Evolutionary conservation across 92 coral and sea anemone genomes (phyloP).

Genomic region (Palythoa heliodiscus): DNA sequence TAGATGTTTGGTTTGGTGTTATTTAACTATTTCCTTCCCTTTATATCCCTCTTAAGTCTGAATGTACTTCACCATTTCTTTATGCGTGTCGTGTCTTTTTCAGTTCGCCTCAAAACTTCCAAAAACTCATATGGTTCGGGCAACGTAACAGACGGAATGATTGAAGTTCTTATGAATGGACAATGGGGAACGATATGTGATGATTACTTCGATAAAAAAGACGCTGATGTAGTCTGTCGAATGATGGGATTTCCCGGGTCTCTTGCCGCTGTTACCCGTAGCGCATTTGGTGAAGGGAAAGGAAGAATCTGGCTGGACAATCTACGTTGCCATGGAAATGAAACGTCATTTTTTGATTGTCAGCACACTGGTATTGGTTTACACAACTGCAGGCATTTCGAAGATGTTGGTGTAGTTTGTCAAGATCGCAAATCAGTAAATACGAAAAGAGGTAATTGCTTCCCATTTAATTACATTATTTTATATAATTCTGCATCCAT

Average conservation of each 20-base stretch:
- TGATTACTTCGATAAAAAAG: conserved; percentile 13
- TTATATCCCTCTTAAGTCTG: too few relatives aligned
- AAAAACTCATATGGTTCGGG: background rate
- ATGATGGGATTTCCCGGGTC: conserved; percentile 16
- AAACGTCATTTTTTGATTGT: conserved; percentile 8
- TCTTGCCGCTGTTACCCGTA: background rate
- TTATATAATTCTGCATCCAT: too few relatives aligned
- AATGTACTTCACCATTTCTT: too few relatives aligned
- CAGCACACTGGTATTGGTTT: background rate
- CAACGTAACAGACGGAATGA: conserved; percentile 12
- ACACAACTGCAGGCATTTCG: background rate
- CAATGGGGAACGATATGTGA: conserved; percentile 32
- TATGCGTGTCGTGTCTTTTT: background rate
- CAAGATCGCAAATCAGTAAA: background rate
- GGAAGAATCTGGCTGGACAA: conserved; percentile 11
- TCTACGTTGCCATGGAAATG: conserved; percentile 17
- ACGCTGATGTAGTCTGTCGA: conserved; percentile 14
- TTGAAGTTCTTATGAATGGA: conserved; percentile 22
- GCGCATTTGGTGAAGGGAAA: conserved; percentile 10
- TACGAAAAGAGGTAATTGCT: conserved; percentile 10
- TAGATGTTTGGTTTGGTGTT: too few relatives aligned
- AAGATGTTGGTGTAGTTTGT: conserved; percentile 20
- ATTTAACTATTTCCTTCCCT: too few relatives aligned
- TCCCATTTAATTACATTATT: background rate
- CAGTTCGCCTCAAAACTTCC: conserved; percentile 23